Base-by-base conservation (phyloP, 37 sponge, comb jelly and placozoan species). In the Diacarnus erythraeanus region DNA sequence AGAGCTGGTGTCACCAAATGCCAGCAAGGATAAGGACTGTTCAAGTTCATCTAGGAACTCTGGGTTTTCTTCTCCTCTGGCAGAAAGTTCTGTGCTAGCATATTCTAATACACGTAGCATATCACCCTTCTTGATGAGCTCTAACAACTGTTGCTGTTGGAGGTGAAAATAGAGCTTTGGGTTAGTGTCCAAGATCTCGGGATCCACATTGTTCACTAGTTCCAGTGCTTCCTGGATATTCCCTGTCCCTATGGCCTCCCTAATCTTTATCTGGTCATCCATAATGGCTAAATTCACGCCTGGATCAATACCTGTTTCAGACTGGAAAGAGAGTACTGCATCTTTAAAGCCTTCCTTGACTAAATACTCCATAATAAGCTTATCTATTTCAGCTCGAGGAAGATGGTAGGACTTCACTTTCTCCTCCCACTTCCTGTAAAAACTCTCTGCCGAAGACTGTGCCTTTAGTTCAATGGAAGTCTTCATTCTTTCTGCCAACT, bases 321-420 rank as follows among this genome's bases (percentile, higher is more conserved):
- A 56, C 63, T 88, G 71, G 61, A 96, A 92, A 36, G 70, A 44
- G 22, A 81, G 42, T 3, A 93, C 97, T 1, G 97, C 97, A 3
- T 96, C 97, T 82, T 90, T 96, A 76, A 92, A 96, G 0, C 97
- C 97, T 64, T 96, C 97, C 25, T 86, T 92, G 2, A 96, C 89
- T n/a, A 96, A 64, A 59, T 96, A 96, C 59, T 96, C 94, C 97
- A 96, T 96, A 20, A 96, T 61, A 3, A 82, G 31, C 42, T 77
- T 77, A 69, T 96, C 87, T 59, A 96, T 76, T 0, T 86, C 89
- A 22, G 67, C 56, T 36, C 94, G 44, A 1, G 93, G 80, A 2
- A 89, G 72, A 18, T 83, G 84, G 73, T 79, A 81, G 1, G 78
- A 77, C 59, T 83, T 83, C 18, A 91, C 74, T 26, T 76, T 79